Conservation (phyloP, 2,797 vertebrate genomes). For the Peromyscus attwateri region DNA sequence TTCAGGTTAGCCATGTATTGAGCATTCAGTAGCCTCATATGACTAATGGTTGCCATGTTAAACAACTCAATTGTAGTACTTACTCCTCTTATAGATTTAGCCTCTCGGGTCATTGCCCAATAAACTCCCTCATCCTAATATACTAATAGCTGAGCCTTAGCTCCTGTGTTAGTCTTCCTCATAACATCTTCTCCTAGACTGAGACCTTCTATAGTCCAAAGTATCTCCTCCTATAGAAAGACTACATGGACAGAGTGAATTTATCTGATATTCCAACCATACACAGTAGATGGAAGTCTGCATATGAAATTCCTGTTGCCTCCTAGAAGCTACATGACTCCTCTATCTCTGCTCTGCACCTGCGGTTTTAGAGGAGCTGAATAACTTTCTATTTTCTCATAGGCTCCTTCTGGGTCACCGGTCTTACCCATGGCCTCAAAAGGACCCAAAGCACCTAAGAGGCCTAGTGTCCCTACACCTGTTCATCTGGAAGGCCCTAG, state of each 20-base stretch:
- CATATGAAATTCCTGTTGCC: neutral
- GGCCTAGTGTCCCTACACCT: neutral
- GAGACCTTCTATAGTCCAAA: neutral
- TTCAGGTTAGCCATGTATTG: neutral
- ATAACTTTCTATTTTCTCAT: neutral
- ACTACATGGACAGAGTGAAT: neutral
- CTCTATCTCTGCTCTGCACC: neutral
- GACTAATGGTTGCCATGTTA: neutral
- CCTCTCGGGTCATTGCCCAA: neutral
- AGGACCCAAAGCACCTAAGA: neutral
- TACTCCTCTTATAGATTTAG: neutral
- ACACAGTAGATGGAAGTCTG: neutral
- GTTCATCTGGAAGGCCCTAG: neutral
- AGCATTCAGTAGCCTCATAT: neutral
- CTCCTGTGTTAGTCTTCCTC: neutral
- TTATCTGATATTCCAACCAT: neutral
- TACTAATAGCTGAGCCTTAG: neutral
- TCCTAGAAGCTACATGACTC: neutral
- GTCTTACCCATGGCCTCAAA: neutral
- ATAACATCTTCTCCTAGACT: conserved; percentile 34
- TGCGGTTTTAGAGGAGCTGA: neutral
- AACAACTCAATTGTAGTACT: neutral
- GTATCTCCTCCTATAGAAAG: neutral
- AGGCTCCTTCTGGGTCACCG: neutral
- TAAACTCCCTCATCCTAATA: neutral